These are phyloP conservation scores for Lophura nycthemera DNA, from an alignment of 2,113 vertebrate species.

Conservation along the genomic window DNA sequence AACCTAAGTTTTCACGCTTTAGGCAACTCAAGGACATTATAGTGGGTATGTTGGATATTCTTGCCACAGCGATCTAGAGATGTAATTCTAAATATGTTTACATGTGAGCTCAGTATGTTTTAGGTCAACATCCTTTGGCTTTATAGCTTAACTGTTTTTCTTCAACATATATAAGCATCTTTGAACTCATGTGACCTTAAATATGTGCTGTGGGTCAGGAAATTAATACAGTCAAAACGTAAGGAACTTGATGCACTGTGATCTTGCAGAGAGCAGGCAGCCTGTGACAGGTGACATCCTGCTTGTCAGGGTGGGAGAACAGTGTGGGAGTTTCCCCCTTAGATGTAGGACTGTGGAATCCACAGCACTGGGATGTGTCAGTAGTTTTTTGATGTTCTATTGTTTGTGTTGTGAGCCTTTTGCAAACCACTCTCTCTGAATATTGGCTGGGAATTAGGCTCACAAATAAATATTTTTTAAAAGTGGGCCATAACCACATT, in stretches of 20 bases:
- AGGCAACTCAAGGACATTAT: neutral
- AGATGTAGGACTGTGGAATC: neutral
- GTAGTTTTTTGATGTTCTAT: neutral
- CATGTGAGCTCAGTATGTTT: neutral
- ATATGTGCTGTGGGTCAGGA: neutral
- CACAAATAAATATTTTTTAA: neutral
- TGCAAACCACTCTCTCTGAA: neutral
- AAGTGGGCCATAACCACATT: fast-evolving
- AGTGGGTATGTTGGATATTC: neutral
- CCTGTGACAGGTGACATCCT: neutral
- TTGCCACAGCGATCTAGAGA: neutral
- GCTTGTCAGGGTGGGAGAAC: neutral
- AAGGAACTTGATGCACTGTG: neutral
- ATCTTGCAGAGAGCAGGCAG: neutral
- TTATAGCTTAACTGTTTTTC: neutral
- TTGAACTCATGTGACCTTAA: neutral
- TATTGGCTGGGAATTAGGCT: neutral
- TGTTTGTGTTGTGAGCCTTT: neutral
- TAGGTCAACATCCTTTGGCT: neutral
- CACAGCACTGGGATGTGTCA: neutral
- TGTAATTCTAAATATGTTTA: neutral
- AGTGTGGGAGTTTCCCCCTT: neutral
- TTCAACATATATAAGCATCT: neutral
- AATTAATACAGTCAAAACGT: neutral
- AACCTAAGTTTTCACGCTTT: neutral